These are phyloP conservation scores for Sussaba pulchella DNA, from an alignment of 2,888 invertebrate species.

Conservation along the genomic window DNA sequence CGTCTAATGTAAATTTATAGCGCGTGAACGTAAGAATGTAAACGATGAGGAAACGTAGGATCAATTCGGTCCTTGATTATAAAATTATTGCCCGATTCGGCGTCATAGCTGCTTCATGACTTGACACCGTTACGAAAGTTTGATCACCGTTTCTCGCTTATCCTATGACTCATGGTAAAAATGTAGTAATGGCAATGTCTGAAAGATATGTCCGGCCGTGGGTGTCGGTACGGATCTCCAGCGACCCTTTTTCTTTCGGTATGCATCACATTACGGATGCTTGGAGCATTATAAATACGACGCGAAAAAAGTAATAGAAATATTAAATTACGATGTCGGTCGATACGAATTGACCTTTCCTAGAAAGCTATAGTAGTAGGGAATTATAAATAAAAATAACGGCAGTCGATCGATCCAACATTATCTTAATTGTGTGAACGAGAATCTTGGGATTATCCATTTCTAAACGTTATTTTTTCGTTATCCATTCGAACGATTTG, in stretches of 20 bases:
- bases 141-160: slow-evolving; percentile 45
- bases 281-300: too few relatives aligned
- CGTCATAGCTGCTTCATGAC: slow-evolving; percentile 50
- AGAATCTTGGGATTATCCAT: too few relatives aligned
- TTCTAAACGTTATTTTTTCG: too few relatives aligned
- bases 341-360: too few relatives aligned
- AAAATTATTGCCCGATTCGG: slow-evolving; percentile 32
- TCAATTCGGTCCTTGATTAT: slow-evolving; percentile 25
- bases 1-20: neutral
- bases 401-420: too few relatives aligned
- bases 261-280: neutral
- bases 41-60: slow-evolving; percentile 25
- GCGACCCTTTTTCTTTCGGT: neutral
- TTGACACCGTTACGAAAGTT: slow-evolving; percentile 51
- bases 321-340: too few relatives aligned
- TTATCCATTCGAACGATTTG: too few relatives aligned
- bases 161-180: slow-evolving; percentile 45
- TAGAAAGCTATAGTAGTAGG: too few relatives aligned
- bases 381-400: too few relatives aligned
- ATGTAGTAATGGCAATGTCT: neutral
- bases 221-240: neutral
- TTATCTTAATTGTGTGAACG: too few relatives aligned
- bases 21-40: neutral
- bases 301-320: too few relatives aligned
- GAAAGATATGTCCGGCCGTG: neutral